Evolutionary conservation across 2,888 invertebrate species (phyloP).

Genomic region (Tetheella fluctuosa): DNA sequence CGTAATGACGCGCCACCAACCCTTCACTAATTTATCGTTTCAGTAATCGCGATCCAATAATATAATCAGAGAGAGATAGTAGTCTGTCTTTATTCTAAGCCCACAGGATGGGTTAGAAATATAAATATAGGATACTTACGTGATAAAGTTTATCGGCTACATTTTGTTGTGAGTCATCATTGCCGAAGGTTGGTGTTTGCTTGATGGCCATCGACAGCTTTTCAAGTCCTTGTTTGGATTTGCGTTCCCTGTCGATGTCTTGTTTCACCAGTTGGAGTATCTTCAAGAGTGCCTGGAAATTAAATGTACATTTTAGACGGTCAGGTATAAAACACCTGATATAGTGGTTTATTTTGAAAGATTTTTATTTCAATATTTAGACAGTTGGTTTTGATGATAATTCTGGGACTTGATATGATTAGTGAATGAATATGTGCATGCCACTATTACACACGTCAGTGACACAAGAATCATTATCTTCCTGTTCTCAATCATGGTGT

Average conservation of each 20-base stretch:
- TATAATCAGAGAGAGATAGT: too few species aligned
- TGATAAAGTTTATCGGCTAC: constrained; percentile 96
- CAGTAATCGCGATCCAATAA: too few species aligned
- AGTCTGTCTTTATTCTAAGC: too few species aligned
- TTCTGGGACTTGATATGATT: background rate
- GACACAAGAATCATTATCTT: too few species aligned
- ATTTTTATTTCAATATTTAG: background rate
- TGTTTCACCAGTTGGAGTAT: constrained; percentile 93
- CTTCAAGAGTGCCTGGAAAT: constrained; percentile 89
- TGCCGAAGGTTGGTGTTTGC: constrained; percentile 93
- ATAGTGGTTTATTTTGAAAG: too few species aligned
- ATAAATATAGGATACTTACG: constrained; percentile 80
- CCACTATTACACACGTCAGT: too few species aligned
- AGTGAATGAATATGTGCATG: too few species aligned
- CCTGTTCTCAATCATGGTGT: too few species aligned
- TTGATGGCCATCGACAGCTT: constrained; percentile 94
- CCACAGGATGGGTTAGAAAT: background rate
- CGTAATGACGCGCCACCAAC: too few species aligned
- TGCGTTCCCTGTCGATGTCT: constrained; percentile 94
- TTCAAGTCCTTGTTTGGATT: constrained; percentile 94
- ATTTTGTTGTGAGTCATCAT: constrained; percentile 95
- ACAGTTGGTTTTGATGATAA: background rate
- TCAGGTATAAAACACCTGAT: background rate
- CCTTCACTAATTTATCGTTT: too few species aligned
- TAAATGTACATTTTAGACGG: background rate